Conservation (phyloP, 2,797 vertebrate genomes). For the Channallabes apus region DNA sequence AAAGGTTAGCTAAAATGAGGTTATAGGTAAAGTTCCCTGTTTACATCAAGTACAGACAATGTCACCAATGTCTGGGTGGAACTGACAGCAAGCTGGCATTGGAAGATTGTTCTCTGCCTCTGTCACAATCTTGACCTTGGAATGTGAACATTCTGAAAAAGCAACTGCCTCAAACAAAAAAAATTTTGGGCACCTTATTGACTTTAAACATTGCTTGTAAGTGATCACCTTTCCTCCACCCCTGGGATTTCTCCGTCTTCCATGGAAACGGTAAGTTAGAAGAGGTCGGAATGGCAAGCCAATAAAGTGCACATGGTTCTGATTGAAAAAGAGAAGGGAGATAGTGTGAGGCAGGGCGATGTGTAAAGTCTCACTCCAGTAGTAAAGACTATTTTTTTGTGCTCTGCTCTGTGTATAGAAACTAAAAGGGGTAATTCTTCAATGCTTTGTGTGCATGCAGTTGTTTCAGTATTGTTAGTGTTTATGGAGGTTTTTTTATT, state of each 20-base stretch:
- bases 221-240: constrained; percentile 61
- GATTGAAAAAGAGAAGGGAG: constrained; percentile 56
- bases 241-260: constrained; percentile 61
- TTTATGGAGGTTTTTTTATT: constrained; percentile 17
- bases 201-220: constrained; percentile 61
- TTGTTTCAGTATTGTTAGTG: background rate
- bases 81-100: constrained; percentile 34
- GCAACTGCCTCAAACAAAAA: background rate
- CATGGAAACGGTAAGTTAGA: constrained; percentile 57
- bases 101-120: constrained; percentile 8
- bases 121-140: background rate
- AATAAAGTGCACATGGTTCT: constrained; percentile 70
- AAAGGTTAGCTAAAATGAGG: background rate
- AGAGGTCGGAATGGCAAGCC: constrained; percentile 46
- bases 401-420: constrained; percentile 6
- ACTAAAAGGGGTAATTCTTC: background rate
- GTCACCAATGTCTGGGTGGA: constrained; percentile 42
- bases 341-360: background rate
- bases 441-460: constrained; percentile 2
- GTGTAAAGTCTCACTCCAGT: constrained; percentile 4
- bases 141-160: constrained; percentile 21
- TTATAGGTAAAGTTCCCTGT: constrained; percentile 6
- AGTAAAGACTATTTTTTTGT: constrained; percentile 14
- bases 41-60: constrained; percentile 10
- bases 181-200: constrained; percentile 56